These are phyloP conservation scores for Pomacea canaliculata DNA, from an alignment of 2,888 invertebrate genomes.

Conservation along the genomic window DNA sequence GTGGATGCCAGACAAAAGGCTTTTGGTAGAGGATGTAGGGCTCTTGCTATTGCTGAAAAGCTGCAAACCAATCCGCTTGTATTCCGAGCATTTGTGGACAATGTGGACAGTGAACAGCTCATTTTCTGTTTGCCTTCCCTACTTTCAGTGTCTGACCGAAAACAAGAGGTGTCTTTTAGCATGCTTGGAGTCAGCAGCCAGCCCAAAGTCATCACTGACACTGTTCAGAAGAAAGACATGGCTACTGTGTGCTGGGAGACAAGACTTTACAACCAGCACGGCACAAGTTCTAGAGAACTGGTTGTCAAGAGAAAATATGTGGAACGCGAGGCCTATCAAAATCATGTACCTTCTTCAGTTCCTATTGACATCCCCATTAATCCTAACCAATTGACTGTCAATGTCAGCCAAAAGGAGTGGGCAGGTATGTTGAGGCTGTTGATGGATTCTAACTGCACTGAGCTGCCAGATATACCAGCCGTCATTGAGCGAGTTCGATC, in stretches of 20 bases:
- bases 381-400: conserved; percentile 6
- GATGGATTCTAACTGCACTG: no score
- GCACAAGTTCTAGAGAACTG: not conserved
- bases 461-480: not conserved
- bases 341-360: no score
- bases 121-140: conserved; percentile 39
- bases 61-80: conserved; percentile 35
- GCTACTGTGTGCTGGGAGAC: conserved; percentile 41
- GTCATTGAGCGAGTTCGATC: not conserved
- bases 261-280: conserved; percentile 32
- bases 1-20: conserved; percentile 38
- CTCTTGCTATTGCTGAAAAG: conserved; percentile 35
- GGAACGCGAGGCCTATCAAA: not conserved
- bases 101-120: conserved; percentile 37
- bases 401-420: conserved; percentile 18
- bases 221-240: conserved; percentile 24
- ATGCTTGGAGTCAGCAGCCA: conserved; percentile 38
- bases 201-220: conserved; percentile 34
- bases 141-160: conserved; percentile 28
- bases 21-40: conserved; percentile 39
- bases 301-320: not conserved
- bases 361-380: conserved; percentile 3
- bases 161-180: conserved; percentile 38
- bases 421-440: conserved; percentile 5
- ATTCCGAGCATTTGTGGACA: conserved; percentile 37